A percentile compares a stretch with the other conserved stretches of the same genome.
Evolutionary conservation across 2,888 invertebrate species (phyloP).

Genomic region (Theretra japonica): DNA sequence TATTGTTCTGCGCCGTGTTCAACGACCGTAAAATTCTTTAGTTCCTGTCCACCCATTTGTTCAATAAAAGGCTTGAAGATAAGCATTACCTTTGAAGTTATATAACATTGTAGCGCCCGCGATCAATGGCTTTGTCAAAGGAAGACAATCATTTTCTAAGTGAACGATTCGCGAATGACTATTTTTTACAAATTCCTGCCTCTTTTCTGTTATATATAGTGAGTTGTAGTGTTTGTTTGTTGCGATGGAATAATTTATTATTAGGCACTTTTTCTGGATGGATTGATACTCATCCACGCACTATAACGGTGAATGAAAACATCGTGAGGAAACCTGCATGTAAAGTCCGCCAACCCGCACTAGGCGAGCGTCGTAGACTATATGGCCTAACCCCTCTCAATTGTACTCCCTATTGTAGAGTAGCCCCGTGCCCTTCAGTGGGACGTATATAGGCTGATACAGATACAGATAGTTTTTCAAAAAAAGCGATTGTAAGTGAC

Average conservation of each 20-base stretch:
- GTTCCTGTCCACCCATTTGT: not conserved
- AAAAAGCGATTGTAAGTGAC: too few species aligned
- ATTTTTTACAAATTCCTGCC: constrained; percentile 53
- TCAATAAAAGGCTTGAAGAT: not conserved
- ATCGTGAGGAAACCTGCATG: too few species aligned
- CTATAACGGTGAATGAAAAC: too few species aligned
- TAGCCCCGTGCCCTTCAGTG: too few species aligned
- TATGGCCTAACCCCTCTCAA: too few species aligned
- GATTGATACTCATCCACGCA: too few species aligned
- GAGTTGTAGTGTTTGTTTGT: not conserved
- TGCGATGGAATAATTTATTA: not conserved
- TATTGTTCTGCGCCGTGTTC: not conserved
- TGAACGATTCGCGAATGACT: constrained; percentile 57
- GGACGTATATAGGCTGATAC: too few species aligned
- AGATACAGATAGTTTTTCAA: too few species aligned
- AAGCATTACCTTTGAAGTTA: constrained; percentile 5
- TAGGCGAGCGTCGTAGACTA: too few species aligned
- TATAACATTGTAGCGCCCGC: constrained; percentile 11
- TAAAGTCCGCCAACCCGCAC: too few species aligned
- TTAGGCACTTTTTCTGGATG: too few species aligned
- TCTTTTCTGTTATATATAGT: constrained; percentile 30
- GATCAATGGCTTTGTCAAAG: constrained; percentile 39
- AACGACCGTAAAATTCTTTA: not conserved
- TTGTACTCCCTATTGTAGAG: too few species aligned
- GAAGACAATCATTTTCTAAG: constrained; percentile 58